phyloP scores from a whole-genome alignment of 2,797 vertebrate species.

The Thalassophryne amazonica region DNA sequence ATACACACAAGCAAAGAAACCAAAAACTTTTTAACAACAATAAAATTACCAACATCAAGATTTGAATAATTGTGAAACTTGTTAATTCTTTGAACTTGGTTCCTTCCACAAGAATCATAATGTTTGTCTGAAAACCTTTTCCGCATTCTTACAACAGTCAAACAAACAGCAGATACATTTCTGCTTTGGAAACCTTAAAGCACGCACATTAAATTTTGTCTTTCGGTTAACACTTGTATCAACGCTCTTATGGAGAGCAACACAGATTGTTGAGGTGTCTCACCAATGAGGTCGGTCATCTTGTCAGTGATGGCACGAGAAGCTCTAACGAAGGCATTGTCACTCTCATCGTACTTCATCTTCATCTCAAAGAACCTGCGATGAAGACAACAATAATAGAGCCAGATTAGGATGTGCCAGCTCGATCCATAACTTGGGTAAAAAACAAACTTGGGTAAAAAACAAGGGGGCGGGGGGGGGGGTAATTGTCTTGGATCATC shows the following conservation, averaged over 20 bases:
- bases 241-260: neutral
- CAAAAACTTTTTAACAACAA: no score
- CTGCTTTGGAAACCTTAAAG: neutral
- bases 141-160: no score
- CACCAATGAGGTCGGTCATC: slow-evolving; percentile 89
- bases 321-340: slow-evolving; percentile 87
- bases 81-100: no score
- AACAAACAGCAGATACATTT: no score
- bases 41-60: no score
- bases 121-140: no score
- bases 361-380: slow-evolving; percentile 99
- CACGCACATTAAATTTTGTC: neutral
- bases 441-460: neutral
- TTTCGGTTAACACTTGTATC: neutral
- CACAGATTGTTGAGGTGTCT: slow-evolving; percentile 13
- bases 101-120: no score
- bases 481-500: neutral
- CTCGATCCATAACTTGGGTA: neutral
- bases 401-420: neutral
- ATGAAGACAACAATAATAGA: no score
- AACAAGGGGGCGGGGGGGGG: no score
- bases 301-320: slow-evolving; percentile 91
- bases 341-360: slow-evolving; percentile 97
- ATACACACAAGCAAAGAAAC: no score
- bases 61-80: no score